Base-by-base conservation (phyloP, 1,140 invertebrate genomes). In the Lordiphosa clarofinis region DNA sequence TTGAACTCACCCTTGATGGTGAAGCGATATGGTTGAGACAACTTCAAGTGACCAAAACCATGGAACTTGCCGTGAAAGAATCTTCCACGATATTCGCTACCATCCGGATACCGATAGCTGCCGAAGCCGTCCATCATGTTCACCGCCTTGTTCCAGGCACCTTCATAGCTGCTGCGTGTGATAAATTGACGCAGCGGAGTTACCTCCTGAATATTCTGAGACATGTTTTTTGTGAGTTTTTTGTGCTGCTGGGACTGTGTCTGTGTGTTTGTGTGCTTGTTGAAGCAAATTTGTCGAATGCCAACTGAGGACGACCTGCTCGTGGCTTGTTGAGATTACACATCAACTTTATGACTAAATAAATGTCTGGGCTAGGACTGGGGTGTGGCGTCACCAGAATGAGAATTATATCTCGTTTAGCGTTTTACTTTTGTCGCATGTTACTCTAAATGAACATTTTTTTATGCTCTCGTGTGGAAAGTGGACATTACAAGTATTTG, bases 91-190 rank as follows among this genome's bases (percentile, higher is more conserved):
- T 87, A 87, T 46, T 84, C 82, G 38, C 62, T 87, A 15, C 84
- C 82, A 57, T 87, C 82, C 13, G 82, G 82, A 66, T 74, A 87
- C 9, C 58, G 64, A 43, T 87, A 87, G 58, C 47, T 74, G 0
- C 82, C 82, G 4, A 84, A 74, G 19, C 82, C 82, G 24, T 82
- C 70, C 82, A 87, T 87, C 49, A 62, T 70, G n/a, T 71, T 68
- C n/a, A 75, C 36, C 4, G 13, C 8, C 2, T 15, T 11, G 15
- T 82, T 67, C 56, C 70, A 87, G 12, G 69, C 56, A 3, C 82
- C 82, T 47, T 84, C 76, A 10, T 67, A 88, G 33, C 43, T 64
- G 61, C 78, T 84, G 13, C 65, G 68, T 3, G 78, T 84, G 6
- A 84, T 39, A 15, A 84, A 84, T 4, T 33, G 13, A 2, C 55